phyloP scores from a whole-genome alignment of 2,797 vertebrate species.

The Melanotaenia trifasciata region DNA sequence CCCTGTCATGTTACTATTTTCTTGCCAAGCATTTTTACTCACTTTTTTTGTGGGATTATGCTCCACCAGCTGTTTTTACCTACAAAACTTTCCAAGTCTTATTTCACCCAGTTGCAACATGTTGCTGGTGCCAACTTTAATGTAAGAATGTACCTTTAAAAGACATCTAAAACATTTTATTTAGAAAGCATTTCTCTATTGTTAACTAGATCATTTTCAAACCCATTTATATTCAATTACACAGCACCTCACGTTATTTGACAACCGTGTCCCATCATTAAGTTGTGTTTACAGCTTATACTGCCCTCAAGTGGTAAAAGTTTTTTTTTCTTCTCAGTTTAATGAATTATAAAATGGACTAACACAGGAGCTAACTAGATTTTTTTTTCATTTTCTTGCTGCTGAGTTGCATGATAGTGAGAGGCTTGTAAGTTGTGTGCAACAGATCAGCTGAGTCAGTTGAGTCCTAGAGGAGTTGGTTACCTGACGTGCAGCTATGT shows the following conservation, averaged over 20 bases:
- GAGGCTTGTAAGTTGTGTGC: background rate
- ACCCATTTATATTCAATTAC: no score
- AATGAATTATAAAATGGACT: no score
- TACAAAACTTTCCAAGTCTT: no score
- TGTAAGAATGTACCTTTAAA: background rate
- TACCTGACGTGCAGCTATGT: constrained; percentile 76
- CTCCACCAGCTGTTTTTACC: no score
- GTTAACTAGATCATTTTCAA: no score
- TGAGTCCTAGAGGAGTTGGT: background rate
- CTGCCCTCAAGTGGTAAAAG: constrained; percentile 4
- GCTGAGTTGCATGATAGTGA: background rate
- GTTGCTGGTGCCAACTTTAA: background rate
- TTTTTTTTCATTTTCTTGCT: background rate
- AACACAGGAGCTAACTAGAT: background rate
- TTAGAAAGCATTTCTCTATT: no score
- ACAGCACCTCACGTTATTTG: no score
- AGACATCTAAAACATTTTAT: background rate
- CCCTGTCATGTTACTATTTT: background rate
- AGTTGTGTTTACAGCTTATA: background rate
- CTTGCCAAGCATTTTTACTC: no score
- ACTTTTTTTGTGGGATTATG: no score
- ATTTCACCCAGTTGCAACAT: background rate
- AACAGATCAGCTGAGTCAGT: background rate
- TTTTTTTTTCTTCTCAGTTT: background rate
- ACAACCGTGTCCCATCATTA: no score